Percentiles rank a stretch among this genome's conserved stretches.
phyloP scores from a whole-genome alignment of 2,797 vertebrate genomes.

The Catamblyrhynchus diadema region DNA sequence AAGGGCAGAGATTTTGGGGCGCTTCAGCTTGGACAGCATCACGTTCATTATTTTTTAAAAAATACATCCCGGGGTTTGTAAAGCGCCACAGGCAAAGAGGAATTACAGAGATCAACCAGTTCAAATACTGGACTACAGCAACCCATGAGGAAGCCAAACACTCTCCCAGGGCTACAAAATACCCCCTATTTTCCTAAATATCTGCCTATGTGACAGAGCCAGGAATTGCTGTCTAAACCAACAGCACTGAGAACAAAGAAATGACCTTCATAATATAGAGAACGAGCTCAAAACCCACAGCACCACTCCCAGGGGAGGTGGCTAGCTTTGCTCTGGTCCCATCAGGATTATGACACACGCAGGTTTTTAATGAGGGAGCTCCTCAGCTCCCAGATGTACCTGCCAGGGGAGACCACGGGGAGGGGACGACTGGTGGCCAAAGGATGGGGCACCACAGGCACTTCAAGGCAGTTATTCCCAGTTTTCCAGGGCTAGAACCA shows the following conservation, averaged over 20 bases:
- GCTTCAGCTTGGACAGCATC: neutral
- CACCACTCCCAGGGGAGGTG: neutral
- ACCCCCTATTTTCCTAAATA: neutral
- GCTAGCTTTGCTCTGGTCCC: neutral
- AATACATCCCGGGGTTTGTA: neutral
- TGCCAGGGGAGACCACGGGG: neutral
- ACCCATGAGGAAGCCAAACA: neutral
- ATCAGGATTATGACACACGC: neutral
- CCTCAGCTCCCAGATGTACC: neutral
- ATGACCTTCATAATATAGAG: neutral
- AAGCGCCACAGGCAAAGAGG: neutral
- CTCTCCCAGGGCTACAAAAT: neutral
- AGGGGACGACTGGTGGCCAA: neutral
- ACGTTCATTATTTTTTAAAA: no score
- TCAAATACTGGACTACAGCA: neutral
- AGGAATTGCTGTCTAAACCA: neutral
- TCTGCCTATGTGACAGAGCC: fast-evolving
- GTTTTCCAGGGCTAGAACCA: neutral
- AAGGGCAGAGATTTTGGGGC: neutral
- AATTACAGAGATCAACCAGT: neutral
- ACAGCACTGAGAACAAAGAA: neutral
- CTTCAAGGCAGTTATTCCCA: neutral
- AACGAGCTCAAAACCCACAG: neutral
- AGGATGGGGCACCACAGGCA: neutral
- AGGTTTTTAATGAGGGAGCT: constrained; percentile 29